Evolutionary conservation across 2,797 vertebrate species (phyloP), one percentile per base, ranked within the genome.

Genomic region (Gastrophryne carolinensis): DNA sequence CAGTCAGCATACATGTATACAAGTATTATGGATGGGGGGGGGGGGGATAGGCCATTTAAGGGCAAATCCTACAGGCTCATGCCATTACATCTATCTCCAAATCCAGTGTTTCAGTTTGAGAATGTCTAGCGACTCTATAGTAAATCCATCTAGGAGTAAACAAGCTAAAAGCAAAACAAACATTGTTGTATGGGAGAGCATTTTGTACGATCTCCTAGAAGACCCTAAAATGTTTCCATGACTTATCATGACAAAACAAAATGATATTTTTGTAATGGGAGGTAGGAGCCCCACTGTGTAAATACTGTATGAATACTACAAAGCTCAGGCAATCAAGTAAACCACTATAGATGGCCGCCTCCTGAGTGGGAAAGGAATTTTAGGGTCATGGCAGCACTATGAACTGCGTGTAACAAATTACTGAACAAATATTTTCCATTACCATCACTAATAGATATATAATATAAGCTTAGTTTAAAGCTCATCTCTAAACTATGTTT

Each of bases 281-380:
- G 8, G 44, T 10, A 7, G 44, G 7, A 19, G 44, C 7, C 44
- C 44, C 44, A 19, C 44, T 47, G 41, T 19, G 21, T 19, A 47
- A 47, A 47, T 21, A 47, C 17, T 44, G 15, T 17, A 17, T 5
- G 15, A 44, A 44, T 44, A 44, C n/a, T n/a, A 44, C 39, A 44
- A 13, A 44, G 15, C 39, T n/a, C 39, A 19, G n/a, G 21, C 44
- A 47, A 47, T 47, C 44, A 47, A 47, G 44, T 9, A 9, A 47
- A 19, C 44, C 44, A n/a, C 44, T 47, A 47, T 10, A 47, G 17
- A 47, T 54, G 27, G 27, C 34, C 34, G n/a, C 1, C 21, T n/a
- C 32, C 19, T n/a, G 12, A 56, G 50, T 68, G 65, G 50, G 50
- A 54, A 68, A 68, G 56, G 17, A 3, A 56, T 39, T 19, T 4